These are phyloP conservation scores for Caenorhabditis sp. DNA, from an alignment of 2,888 invertebrate species.

Conservation along the genomic window DNA sequence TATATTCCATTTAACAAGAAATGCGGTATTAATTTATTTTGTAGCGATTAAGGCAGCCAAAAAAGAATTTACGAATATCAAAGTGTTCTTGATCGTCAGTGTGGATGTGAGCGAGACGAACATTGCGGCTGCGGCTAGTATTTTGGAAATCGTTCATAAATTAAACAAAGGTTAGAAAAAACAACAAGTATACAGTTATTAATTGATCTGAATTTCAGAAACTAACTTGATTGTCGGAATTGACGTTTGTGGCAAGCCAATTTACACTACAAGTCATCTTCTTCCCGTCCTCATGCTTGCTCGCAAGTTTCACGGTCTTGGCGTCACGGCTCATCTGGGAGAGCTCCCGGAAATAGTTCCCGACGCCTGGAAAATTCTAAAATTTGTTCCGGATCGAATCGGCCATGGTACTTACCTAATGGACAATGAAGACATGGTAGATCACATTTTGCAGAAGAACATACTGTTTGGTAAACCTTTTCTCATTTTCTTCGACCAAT, in stretches of 20 bases:
- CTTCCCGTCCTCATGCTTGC: constrained; percentile 53
- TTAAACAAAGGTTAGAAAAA: too few relatives aligned
- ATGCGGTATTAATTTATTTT: not conserved
- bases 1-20: too few relatives aligned
- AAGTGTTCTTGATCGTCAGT: constrained; percentile 61
- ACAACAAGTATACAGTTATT: too few relatives aligned
- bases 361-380: constrained; percentile 33
- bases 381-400: constrained; percentile 51
- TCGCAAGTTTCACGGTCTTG: constrained; percentile 26
- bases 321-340: constrained; percentile 50
- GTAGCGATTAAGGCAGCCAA: constrained; percentile 18
- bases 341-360: constrained; percentile 13
- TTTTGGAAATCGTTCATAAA: too few relatives aligned
- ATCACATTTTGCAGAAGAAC: too few relatives aligned
- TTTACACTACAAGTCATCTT: too few relatives aligned
- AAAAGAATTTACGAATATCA: not conserved
- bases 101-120: constrained; percentile 32
- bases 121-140: too few relatives aligned
- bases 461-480: too few relatives aligned
- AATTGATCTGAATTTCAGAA: constrained; percentile 34
- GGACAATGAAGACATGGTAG: constrained; percentile 2
- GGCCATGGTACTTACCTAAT: constrained; percentile 62
- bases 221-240: constrained; percentile 59
- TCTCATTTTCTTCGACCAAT: too few relatives aligned
- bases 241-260: constrained; percentile 63